Evolutionary conservation across 2,113 vertebrate species (phyloP), one percentile per base, ranked within the genome.

Genomic region (Odontesthes bonariensis): DNA sequence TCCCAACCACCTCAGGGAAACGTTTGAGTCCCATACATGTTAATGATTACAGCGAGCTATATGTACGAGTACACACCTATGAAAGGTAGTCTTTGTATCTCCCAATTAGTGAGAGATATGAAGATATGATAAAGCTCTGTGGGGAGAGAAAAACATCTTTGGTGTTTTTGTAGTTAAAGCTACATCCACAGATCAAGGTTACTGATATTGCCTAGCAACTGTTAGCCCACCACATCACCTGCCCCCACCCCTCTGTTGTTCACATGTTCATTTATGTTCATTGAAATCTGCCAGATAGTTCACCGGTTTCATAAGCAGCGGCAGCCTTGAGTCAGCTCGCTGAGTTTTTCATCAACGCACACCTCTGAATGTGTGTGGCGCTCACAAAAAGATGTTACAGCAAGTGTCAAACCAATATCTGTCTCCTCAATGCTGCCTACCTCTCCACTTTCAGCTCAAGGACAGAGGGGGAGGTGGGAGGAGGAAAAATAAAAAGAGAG

Each of bases 251-350:
- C 67, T 60, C 62, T 59, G 40, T 87, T 84, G 61, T 87, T 88
- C 79, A 85, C 77, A 64, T 82, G 82, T 88, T 92, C 90, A 89
- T 92, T 90, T 91, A 92, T 92, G 89, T 92, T 91, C 90, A 92
- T 91, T 85, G 78, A 90, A 88, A 89, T 87, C 79, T 88, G 89
- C 90, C 87, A 89, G 82, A 90, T 91, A 92, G 88, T 89, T 91
- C 89, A 90, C 72, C 27, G 76, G 61, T 89, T 92, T 88, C 31
- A 64, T 83, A 88, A 91, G 86, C 78, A 82, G 79, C 75, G 64
- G 8, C 75, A 86, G 80, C 91, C 91, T 92, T 92, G 91, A 90
- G 85, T 86, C 82, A 73, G 82, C 72, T 88, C 88, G 64, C 77
- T 83, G 79, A 73, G 80, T 86, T 87, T 85, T 86, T 82, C 72